phyloP scores from a whole-genome alignment of 1,140 invertebrate genomes.

The Tachypleus tridentatus region DNA sequence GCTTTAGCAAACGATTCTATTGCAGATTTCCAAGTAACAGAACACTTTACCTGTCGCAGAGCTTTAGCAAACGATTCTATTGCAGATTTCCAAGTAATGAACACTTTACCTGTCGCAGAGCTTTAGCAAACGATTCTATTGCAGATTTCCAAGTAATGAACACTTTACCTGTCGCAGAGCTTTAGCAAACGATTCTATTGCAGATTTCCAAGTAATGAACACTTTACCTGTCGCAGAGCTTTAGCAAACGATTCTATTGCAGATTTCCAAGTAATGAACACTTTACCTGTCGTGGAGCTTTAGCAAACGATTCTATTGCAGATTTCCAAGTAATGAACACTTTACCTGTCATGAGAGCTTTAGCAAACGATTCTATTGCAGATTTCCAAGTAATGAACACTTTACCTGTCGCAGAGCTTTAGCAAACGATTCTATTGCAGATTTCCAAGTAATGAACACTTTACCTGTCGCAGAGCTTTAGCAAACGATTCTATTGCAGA shows the following conservation, averaged over 20 bases:
- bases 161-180: conserved; percentile 48
- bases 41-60: conserved; percentile 39
- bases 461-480: conserved; percentile 52
- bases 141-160: conserved; percentile 43
- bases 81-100: conserved; percentile 43
- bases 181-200: conserved; percentile 90
- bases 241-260: conserved; percentile 94
- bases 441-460: too few relatives aligned
- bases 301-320: conserved; percentile 94
- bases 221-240: conserved; percentile 48
- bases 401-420: conserved; percentile 52
- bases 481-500: conserved; percentile 97
- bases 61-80: conserved; percentile 93
- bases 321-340: too few relatives aligned
- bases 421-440: conserved; percentile 95
- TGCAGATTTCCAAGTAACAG: conserved; percentile 44
- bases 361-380: conserved; percentile 94
- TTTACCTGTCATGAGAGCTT: conserved; percentile 51
- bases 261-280: too few relatives aligned
- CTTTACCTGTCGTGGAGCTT: conserved; percentile 50
- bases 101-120: conserved; percentile 44
- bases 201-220: conserved; percentile 34
- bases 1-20: conserved; percentile 93
- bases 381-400: too few relatives aligned
- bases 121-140: conserved; percentile 89